These are phyloP conservation scores for Buceros bicornis DNA, from an alignment of 2,797 vertebrate species.

Conservation along the genomic window DNA sequence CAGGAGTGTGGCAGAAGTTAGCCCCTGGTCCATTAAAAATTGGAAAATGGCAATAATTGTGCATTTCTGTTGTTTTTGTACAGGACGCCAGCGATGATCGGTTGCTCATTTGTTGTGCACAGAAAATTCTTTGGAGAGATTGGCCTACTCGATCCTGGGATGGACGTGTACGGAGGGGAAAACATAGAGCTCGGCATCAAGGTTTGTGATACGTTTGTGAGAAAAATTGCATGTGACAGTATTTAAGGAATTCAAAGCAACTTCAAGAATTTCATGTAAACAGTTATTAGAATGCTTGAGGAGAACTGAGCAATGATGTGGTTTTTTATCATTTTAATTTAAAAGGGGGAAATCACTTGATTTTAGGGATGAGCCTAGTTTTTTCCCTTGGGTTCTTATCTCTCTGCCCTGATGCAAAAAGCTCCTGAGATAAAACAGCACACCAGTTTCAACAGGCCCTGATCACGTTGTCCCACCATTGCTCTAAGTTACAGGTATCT, in stretches of 20 bases:
- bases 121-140: constrained; percentile 94
- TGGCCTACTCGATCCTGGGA: constrained; percentile 94
- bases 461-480: neutral
- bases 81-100: constrained; percentile 98
- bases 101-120: constrained; percentile 96
- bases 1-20: neutral
- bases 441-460: neutral
- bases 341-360: neutral
- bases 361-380: neutral
- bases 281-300: neutral
- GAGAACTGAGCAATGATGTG: neutral
- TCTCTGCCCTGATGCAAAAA: neutral
- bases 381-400: neutral
- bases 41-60: neutral
- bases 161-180: constrained; percentile 98
- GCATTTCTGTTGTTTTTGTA: neutral
- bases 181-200: constrained; percentile 99
- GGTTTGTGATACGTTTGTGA: constrained; percentile 81
- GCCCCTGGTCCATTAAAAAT: accelerated
- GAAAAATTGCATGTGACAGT: neutral
- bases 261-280: neutral
- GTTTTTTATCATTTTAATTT: neutral
- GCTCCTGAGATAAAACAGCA: neutral
- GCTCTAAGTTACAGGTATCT: neutral
- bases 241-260: neutral